Base-by-base conservation (phyloP, 2,888 invertebrate genomes). In the Phortica okadai region DNA sequence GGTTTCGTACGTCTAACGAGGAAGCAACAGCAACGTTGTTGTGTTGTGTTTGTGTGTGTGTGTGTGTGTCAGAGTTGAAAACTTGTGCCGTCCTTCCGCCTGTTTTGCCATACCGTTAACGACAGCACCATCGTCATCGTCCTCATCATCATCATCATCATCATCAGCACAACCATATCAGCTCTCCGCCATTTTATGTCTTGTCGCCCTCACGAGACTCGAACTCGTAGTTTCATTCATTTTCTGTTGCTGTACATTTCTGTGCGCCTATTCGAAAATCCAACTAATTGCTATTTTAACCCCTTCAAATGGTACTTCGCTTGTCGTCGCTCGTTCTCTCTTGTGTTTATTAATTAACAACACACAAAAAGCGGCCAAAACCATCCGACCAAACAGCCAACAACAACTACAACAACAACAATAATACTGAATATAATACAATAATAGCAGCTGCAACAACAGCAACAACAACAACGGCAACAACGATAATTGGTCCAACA, bases 281-380 rank as follows among this genome's bases (percentile, higher is more conserved):
- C 86, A 87, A 86, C 86, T 86, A 86, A 86, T 86, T 86, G 86
- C 86, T 86, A 90, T 90, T 90, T 89, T 89, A 89, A 89, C 89
- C 89, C 89, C 89, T 89, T 89, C 86, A 89, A 89, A 87, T 82
- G 84, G 79, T 82, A 77, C 82, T 80, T 76, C 83, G 80, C 82
- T 78, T 86, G 45, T 45, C 45, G 45, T 45, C 45, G 45, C 45
- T 45, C 45, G 45, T 10, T 45, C 8, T n/a, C 59, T 16, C 59
- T 87, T 83, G 87, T 87, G 88, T 87, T 88, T 89, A 88, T 89
- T 88, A 89, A 89, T 89, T 88, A 88, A 83, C 83, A 84, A 84
- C 84, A 84, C 81, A 59, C 59, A 75, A 87, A 87, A 87, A 85
- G 84, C 87, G 74, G 45, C 84, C 87, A 84, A 87, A 85, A 84